A percentile compares a stretch with the other conserved stretches of the same genome.
Conservation (phyloP, 37 sponge, comb jelly and placozoan species). For the Crambe crambe region DNA sequence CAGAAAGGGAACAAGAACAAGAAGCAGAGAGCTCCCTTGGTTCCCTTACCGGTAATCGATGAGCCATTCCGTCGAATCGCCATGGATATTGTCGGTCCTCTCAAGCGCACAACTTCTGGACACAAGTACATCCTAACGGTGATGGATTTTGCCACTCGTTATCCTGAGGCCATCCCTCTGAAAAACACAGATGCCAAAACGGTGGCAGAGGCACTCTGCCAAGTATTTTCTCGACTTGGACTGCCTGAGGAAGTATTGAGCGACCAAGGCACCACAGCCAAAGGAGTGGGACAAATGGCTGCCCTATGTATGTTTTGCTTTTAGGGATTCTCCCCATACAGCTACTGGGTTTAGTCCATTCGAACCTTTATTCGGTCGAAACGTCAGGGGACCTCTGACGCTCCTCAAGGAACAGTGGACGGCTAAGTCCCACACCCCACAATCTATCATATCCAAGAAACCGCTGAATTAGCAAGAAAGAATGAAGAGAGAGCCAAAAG, state of each 20-base stretch:
- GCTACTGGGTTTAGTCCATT: neutral
- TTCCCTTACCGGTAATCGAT: constrained; percentile 17
- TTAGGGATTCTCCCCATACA: neutral
- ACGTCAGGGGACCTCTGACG: neutral
- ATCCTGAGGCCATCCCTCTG: too few species aligned
- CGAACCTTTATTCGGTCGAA: neutral
- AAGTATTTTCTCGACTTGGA: too few species aligned
- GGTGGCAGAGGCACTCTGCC: too few species aligned
- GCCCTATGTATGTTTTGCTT: neutral
- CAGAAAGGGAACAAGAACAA: neutral
- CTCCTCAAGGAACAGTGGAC: neutral
- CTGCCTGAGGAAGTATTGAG: too few species aligned
- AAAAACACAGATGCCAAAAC: too few species aligned
- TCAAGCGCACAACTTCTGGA: too few species aligned
- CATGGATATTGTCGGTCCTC: constrained; percentile 27
- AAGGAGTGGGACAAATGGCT: neutral
- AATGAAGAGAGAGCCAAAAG: neutral
- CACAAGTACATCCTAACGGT: too few species aligned
- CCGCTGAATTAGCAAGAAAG: neutral
- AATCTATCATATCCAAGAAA: neutral
- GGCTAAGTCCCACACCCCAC: neutral
- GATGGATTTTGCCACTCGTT: too few species aligned
- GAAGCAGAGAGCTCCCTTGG: constrained; percentile 21
- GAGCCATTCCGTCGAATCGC: constrained; percentile 15
- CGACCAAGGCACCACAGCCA: too few species aligned